Evolutionary conservation across 2,888 invertebrate genomes (phyloP), one percentile per base, ranked within the genome.

Genomic region (Carcina quercana): DNA sequence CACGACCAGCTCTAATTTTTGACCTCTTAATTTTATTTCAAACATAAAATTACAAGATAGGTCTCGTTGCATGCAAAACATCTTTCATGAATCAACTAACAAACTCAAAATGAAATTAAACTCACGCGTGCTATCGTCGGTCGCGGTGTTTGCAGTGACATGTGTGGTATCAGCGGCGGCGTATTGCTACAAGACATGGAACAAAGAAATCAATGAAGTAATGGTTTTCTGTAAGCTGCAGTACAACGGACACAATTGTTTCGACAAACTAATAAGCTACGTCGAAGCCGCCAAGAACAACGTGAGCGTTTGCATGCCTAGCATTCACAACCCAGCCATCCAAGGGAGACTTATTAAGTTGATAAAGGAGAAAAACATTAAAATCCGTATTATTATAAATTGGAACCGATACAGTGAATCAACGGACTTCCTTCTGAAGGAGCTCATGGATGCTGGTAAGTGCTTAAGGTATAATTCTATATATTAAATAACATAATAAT

Each of bases 201-300:
- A 48, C 35, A 46, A 57, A 14, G 73, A 73, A 41, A 50, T 79
- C 37, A 82, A 83, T 47, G 80, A 83, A 64, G 82, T 83, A 34
- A 82, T 83, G 82, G 75, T 82, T 41, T 83, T 83, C 55, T 82
- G 82, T 50, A 82, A 83, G 57, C 54, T 83, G 29, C 82, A 83
- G 41, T 74, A 61, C 37, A 83, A 83, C 50, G 74, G 73, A 10
- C 68, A 63, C 42, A 73, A 76, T 50, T 82, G 70, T 54, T 83
- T 83, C 52, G 80, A 83, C 47, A 79, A 78, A 43, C 46, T 83
- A 32, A 62, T 82, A 30, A 74, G 79, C 45, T 76, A 69, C 43
- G 60, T 83, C 35, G 79, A 83, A 51, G 56, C 65, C 20, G 80
- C 82, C 6, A 73, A 66, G 36, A 45, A 57, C 37, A 69, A 59